Evolutionary conservation across 2,113 vertebrate species (phyloP).

Genomic region (Steatornis caripensis): DNA sequence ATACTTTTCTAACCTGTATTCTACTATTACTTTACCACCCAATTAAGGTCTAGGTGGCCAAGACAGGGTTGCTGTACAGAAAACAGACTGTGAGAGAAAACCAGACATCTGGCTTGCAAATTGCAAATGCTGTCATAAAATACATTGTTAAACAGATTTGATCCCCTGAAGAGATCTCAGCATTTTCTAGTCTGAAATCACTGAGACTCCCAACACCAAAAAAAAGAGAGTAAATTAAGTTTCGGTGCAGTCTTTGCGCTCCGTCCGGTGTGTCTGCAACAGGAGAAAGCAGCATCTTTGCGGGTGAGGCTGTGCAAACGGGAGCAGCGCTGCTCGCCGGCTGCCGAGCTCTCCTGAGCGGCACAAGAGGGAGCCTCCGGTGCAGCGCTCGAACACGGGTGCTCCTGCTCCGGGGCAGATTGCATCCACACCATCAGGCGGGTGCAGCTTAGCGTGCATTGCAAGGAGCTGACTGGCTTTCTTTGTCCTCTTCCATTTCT

Average conservation of each 20-base stretch:
- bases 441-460: not conserved
- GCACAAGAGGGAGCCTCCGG: not conserved
- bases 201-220: not conserved
- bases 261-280: not conserved
- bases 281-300: not conserved
- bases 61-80: not conserved
- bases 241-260: not conserved
- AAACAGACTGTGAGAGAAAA: not conserved
- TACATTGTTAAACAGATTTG: not conserved
- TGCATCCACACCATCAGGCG: not conserved
- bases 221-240: not conserved
- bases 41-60: not conserved
- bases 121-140: not conserved
- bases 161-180: not conserved
- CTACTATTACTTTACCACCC: not conserved
- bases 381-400: fast-evolving
- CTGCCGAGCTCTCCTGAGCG: not conserved
- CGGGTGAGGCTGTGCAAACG: not conserved
- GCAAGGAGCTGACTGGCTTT: not conserved
- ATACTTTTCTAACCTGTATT: not conserved
- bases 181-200: not conserved
- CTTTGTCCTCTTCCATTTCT: not conserved
- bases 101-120: not conserved
- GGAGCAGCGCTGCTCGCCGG: not conserved
- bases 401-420: not conserved